Base-by-base conservation (phyloP, 2,888 invertebrate species). In the Drosophila nigricruria region DNA sequence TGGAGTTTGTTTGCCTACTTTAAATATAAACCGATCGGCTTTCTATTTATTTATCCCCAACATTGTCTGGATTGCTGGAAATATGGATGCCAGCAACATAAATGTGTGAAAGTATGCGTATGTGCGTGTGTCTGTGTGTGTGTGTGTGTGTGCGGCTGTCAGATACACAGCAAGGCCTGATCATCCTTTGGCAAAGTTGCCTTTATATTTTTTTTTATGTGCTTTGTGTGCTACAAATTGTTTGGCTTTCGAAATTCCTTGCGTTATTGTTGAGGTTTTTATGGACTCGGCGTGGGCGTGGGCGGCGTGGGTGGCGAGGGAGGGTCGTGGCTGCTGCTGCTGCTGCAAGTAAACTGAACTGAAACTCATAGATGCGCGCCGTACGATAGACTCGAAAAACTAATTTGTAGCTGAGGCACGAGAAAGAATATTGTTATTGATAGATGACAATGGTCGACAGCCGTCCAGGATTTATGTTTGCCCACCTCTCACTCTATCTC, bases 181-280 rank as follows among this genome's bases (percentile, higher is more conserved):
- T 79, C 69, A 63, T 65, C 68, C 53, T 65, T 60, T 61, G 53
- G 49, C 54, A 27, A 34, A 54, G 42, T 54, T 42, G 27, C 27
- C 62, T 62, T 34, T 56, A 58, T 43, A 50, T 42, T 47, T 45
- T 66, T 30, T 18, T 75, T 74, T 83, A 70, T 87, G 75, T 73
- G 77, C 80, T 76, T 82, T 86, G 77, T 88, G 75, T 83, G 81
- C 79, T 84, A 81, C 87, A 87, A 85, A 85, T 85, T 86, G 89
- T 87, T 81, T 86, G 79, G 89, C 79, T 86, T 86, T 79, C 56
- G 62, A 85, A 83, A 86, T 88, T 87, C 77, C 69, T 77, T 57
- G 68, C 71, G 70, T 87, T 88, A 74, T 88, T 84, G 81, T 85
- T 76, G 73, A 78, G 79, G 81, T 86, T 87, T 83, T 83, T 81